phyloP scores from a whole-genome alignment of 2,113 vertebrate species.

The Ceratotherium simum region DNA sequence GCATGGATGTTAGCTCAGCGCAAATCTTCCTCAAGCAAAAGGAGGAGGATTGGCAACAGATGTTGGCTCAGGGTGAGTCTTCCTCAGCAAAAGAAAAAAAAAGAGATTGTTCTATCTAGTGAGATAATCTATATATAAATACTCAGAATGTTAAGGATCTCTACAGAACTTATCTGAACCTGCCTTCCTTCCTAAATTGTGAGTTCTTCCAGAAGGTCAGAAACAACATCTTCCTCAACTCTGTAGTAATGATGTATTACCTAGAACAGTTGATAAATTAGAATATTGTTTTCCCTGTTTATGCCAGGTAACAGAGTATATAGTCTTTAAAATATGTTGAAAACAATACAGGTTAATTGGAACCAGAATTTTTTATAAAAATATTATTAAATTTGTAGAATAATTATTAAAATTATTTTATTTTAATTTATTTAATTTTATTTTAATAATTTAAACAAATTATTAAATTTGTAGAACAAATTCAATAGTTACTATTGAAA shows the following conservation, averaged over 20 bases:
- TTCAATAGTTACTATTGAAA: too few species aligned
- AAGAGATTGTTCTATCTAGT: not conserved
- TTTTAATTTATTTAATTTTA: too few species aligned
- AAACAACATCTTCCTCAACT: slow-evolving; percentile 7
- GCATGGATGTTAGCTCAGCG: too few species aligned
- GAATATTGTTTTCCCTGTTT: not conserved
- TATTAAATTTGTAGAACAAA: not conserved
- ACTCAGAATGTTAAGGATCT: not conserved
- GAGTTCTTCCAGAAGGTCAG: not conserved
- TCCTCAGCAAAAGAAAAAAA: not conserved
- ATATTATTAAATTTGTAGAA: slow-evolving; percentile 2
- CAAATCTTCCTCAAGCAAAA: too few species aligned
- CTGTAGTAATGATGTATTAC: not conserved
- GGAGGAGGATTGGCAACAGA: too few species aligned
- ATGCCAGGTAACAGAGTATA: not conserved
- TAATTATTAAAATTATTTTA: too few species aligned
- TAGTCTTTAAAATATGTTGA: slow-evolving; percentile 14
- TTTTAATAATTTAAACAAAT: too few species aligned
- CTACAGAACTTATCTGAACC: not conserved
- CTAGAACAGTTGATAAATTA: not conserved
- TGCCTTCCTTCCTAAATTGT: slow-evolving; percentile 16
- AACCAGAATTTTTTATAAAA: not conserved
- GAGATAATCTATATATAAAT: not conserved
- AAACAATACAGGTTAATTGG: not conserved
- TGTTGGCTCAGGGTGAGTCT: too few species aligned